These are phyloP conservation scores for Cordilura impudica DNA, from an alignment of 2,888 invertebrate species.

Conservation along the genomic window DNA sequence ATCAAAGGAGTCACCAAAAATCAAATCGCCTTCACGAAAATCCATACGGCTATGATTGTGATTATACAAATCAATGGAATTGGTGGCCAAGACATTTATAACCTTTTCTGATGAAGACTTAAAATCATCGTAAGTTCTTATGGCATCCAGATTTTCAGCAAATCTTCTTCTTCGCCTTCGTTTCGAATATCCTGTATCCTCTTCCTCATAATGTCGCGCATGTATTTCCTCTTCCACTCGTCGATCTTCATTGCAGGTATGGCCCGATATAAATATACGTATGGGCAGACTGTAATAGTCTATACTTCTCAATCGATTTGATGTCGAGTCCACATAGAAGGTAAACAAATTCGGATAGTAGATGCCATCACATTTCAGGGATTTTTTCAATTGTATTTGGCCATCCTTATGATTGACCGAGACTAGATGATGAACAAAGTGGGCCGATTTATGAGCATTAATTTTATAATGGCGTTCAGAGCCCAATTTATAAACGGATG, in stretches of 20 bases:
- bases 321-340: slow-evolving; percentile 91
- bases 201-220: slow-evolving; percentile 80
- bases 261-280: slow-evolving; percentile 86
- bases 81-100: slow-evolving; percentile 56
- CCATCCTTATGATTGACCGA: slow-evolving; percentile 87
- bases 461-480: slow-evolving; percentile 88
- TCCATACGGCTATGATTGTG: slow-evolving; percentile 73
- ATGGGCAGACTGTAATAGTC: slow-evolving; percentile 90
- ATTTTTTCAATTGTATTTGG: slow-evolving; percentile 85
- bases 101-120: slow-evolving; percentile 9
- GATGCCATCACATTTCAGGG: slow-evolving; percentile 87
- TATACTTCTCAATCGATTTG: slow-evolving; percentile 86
- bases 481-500: slow-evolving; percentile 88
- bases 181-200: slow-evolving; percentile 81
- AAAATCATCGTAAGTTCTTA: slow-evolving; percentile 4
- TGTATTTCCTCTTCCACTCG: slow-evolving; percentile 80
- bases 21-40: slow-evolving; percentile 79
- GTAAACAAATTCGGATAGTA: slow-evolving; percentile 91
- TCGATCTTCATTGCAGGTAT: slow-evolving; percentile 83
- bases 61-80: slow-evolving; percentile 65
- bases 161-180: slow-evolving; percentile 75
- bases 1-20: slow-evolving; percentile 80
- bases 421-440: slow-evolving; percentile 88
- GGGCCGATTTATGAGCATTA: slow-evolving; percentile 88
- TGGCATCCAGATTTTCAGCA: slow-evolving; percentile 59